Base-by-base conservation (phyloP, 2,797 vertebrate genomes). In the Eospalax fontanierii region DNA sequence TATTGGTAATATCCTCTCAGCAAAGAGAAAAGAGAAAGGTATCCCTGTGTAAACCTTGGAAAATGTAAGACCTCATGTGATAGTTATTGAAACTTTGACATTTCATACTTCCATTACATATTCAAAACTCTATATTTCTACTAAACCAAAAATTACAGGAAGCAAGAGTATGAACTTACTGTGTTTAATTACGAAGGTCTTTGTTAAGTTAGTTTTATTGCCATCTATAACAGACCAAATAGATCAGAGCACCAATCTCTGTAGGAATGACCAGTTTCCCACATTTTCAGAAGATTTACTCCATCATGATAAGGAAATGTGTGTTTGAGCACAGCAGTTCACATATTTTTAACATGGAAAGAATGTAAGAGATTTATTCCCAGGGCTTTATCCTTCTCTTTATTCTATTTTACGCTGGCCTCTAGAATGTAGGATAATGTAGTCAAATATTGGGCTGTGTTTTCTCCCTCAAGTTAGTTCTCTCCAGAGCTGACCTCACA, bases 121-220 rank as follows among this genome's bases (percentile, higher is more conserved):
- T 81, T 75, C 12, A 91, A 91, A 70, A 87, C 9, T 46, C 33
- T 92, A 30, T 33, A 90, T 92, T 68, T 88, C 68, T 24, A 83
- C 54, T 21, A 80, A 93, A 66, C 2, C 7, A 30, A 66, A 40
- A 93, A 79, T 65, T 91, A 10, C 4, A 33, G 14, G 92, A 85
- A 50, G 12, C 40, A 76, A 57, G 14, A 93, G 4, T 94, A 91
- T 66, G 43, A 54, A 5, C 19, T 38, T 28, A 59, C 65, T 68
- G 16, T 83, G 24, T 50, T 28, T 68, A 71, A 71, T 63, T 86
- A 74, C 33, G 89, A 79, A 6, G 1, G 1, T 84, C 28, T 35
- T 28, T 19, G 65, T 30, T 63, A 12, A 0, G 0, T 43, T 82
- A 40, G 16, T 40, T 63, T 63, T 81, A 80, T 26, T 24, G 14